A percentile compares a stretch with the other conserved stretches of the same genome.
Conservation (phyloP, 2,888 invertebrate species). For the Tricholauxania praeusta region DNA sequence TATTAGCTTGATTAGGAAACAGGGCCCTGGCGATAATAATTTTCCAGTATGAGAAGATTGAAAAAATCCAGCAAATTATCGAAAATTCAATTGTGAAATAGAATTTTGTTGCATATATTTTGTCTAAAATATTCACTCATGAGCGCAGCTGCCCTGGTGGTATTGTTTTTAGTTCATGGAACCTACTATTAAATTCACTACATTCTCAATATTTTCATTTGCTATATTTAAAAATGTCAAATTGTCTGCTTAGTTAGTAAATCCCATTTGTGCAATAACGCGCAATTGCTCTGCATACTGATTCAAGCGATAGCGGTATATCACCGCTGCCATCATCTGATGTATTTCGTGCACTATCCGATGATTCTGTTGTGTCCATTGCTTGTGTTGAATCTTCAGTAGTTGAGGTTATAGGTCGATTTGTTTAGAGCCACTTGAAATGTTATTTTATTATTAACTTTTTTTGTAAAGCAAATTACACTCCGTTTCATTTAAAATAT, state of each 20-base stretch:
- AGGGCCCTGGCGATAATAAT: no score
- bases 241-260: conserved; percentile 85
- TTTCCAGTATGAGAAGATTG: no score
- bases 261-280: conserved; percentile 92
- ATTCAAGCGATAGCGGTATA: conserved; percentile 60
- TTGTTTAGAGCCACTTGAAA: no score
- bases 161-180: conserved; percentile 55
- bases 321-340: conserved; percentile 51
- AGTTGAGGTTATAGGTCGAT: conserved; percentile 22
- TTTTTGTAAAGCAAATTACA: conserved; percentile 92
- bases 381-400: conserved; percentile 41
- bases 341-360: conserved; percentile 29
- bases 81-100: not conserved
- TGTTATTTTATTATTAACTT: no score
- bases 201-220: conserved; percentile 89
- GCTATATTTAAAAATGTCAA: conserved; percentile 83
- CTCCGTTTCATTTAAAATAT: conserved; percentile 96
- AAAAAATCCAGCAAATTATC: no score
- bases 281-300: conserved; percentile 73
- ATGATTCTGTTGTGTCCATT: conserved; percentile 53
- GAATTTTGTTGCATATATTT: not conserved
- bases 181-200: conserved; percentile 87
- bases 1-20: no score
- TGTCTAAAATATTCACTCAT: not conserved
- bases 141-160: not conserved